Base-by-base conservation (phyloP, 35 echinoderm and acorn worm genomes). In the Acanthaster planci region DNA sequence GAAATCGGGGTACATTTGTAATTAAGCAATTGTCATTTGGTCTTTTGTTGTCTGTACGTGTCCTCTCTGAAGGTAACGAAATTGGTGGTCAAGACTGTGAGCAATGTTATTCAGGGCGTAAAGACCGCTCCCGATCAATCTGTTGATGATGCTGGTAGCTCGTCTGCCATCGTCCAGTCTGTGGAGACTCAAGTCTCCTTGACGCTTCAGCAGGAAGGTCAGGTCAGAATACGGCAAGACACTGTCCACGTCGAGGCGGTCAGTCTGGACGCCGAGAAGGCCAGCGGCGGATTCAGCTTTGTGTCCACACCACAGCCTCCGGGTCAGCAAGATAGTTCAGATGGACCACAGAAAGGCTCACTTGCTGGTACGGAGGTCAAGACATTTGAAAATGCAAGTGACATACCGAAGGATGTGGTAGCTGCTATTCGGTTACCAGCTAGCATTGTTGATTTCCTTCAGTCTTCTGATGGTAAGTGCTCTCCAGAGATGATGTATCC, bases 121-220 rank as follows among this genome's bases (percentile, higher is more conserved):
- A 29, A 29, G 34, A 6, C 29, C 9, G 22, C 32, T 31, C 40
- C 40, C 10, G 79, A 81, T 19, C 79, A 82, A 21, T 54, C 18
- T 2, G 51, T 6, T 47, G n/a, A n/a, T 12, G 42, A 47, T 4
- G 42, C 42, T 4, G 42, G 42, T 47, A 53, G 23, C 79, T 82
- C 79, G n/a, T 34, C 39, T 7, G 38, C 51, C 27, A 83, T 83
- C 29, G 5, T 83, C 14, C 51, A 60, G 19, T 57, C 81, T 0
- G 30, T 83, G 0, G 81, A 83, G 56, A 18, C 34, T 59, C 81
- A 83, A 59, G 22, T 83, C 17, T 83, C 81, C n/a, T 2, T 59
- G 54, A 58, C 81, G 8, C 54, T 83, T 59, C 52, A 83, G 27
- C 51, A 40, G 36, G 81, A 38, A 15, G 19, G 56, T 32, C 14